Evolutionary conservation across 2,797 vertebrate species (phyloP).

Genomic region (Epinephelus coioides): DNA sequence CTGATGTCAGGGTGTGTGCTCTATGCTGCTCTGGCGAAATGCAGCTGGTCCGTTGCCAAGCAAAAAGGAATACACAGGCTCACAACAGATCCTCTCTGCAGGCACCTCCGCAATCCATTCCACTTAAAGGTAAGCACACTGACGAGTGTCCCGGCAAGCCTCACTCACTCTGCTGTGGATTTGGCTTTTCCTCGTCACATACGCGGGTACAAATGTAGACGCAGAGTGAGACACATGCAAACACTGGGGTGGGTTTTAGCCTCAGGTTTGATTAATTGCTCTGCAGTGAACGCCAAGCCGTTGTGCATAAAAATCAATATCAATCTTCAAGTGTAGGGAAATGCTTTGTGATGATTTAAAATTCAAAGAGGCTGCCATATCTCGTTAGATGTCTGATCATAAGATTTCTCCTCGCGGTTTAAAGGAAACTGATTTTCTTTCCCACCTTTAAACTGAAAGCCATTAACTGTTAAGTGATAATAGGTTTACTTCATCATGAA

Average conservation of each 20-base stretch:
- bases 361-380: slow-evolving; percentile 37
- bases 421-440: neutral
- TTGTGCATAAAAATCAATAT: slow-evolving; percentile 64
- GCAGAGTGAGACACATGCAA: slow-evolving; percentile 11
- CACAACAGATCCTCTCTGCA: slow-evolving; percentile 77
- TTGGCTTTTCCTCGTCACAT: slow-evolving; percentile 34
- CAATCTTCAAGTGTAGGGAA: slow-evolving; percentile 68
- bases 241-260: slow-evolving; percentile 31
- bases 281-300: slow-evolving; percentile 46
- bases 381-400: slow-evolving; percentile 33
- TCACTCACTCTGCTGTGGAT: slow-evolving; percentile 27
- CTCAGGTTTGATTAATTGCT: slow-evolving; percentile 48
- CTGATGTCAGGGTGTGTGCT: slow-evolving; percentile 81
- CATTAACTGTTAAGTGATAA: slow-evolving; percentile 18
- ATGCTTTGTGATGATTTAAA: slow-evolving; percentile 55
- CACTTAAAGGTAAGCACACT: slow-evolving; percentile 66
- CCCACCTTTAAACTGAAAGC: slow-evolving; percentile 9
- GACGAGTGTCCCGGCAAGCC: slow-evolving; percentile 35
- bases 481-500: slow-evolving; percentile 15
- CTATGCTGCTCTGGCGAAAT: slow-evolving; percentile 69
- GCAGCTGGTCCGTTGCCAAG: slow-evolving; percentile 84
- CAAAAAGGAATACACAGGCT: slow-evolving; percentile 75
- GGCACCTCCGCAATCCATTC: slow-evolving; percentile 70
- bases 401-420: slow-evolving; percentile 14
- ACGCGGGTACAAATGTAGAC: slow-evolving; percentile 13